Evolutionary conservation across 2,113 vertebrate genomes (phyloP), one percentile per base, ranked within the genome.

Genomic region (Bubo blakistoni): DNA sequence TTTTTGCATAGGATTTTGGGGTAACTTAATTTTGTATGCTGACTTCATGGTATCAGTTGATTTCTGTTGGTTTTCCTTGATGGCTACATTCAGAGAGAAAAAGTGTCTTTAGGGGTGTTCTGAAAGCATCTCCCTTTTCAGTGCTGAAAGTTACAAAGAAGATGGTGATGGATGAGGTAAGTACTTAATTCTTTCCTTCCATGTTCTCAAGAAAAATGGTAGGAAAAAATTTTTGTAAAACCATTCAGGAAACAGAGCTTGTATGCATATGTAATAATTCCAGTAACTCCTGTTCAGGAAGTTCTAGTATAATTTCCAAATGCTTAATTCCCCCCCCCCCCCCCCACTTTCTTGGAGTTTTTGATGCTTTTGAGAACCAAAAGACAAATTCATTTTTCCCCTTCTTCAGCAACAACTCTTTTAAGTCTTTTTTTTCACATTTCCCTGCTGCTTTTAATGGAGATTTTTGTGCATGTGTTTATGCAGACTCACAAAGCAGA

Each of bases 41-140:
- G 40, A 0, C 16, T 58, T 70, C 6, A 1, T 17, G 29, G 5
- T 5, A 1, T 24, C 7, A 0, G 4, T 10, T 24, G 42, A 1
- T 46, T 38, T 13, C 6, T 6, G 0, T 10, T 49, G 20, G 5
- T 16, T 71, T 11, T 66, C 18, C 42, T 54, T 1, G 0, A 1
- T 3, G 21, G 11, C 9, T 69, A 3, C 0, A 7, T 19, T 29
- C 17, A 19, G 44, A 55, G 16, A 44, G 21, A 30, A 62, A n/a
- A 63, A 38, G 7, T 55, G 13, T 59, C 10, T 13, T 47, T 7
- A 26, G 36, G 34, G 8, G 7, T 4, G 6, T 67, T 71, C 8
- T 8, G 46, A 44, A 77, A 52, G 29, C 51, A 44, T 24, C 9
- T 78, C 17, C n/a, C 8, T 70, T 62, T 20, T 18, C 26, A 9